Percentiles rank a stretch among this genome's conserved stretches.
Evolutionary conservation across 2,888 invertebrate species (phyloP).

Genomic region (Aphodius sticticus): DNA sequence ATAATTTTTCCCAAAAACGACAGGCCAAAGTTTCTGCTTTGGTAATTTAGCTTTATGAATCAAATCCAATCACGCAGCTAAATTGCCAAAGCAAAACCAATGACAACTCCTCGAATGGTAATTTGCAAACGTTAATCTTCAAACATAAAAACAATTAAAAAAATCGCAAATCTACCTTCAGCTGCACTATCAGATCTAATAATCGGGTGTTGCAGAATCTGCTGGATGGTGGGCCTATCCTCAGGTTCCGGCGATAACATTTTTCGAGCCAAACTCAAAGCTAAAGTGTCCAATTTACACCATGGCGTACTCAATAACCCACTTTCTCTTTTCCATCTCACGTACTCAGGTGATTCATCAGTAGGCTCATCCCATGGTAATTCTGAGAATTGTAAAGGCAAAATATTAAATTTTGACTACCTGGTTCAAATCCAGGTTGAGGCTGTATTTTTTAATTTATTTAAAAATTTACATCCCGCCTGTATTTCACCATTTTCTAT

Average conservation of each 20-base stretch:
- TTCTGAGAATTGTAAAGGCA: slow-evolving; percentile 67
- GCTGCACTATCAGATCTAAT: slow-evolving; percentile 61
- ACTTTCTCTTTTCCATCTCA: slow-evolving; percentile 74
- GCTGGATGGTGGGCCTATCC: slow-evolving; percentile 70
- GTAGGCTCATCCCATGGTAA: slow-evolving; percentile 94
- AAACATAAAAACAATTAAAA: neutral
- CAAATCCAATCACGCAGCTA: slow-evolving; percentile 81
- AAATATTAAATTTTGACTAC: slow-evolving; percentile 22
- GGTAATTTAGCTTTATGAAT: slow-evolving; percentile 96
- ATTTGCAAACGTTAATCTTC: neutral
- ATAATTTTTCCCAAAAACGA: neutral
- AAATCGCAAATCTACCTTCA: slow-evolving; percentile 57
- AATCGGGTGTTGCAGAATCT: slow-evolving; percentile 83
- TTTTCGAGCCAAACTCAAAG: slow-evolving; percentile 78
- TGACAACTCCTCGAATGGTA: slow-evolving; percentile 46
- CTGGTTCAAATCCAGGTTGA: too few relatives aligned
- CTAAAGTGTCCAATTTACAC: slow-evolving; percentile 80
- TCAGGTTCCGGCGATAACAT: slow-evolving; percentile 75
- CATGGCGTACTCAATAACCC: slow-evolving; percentile 77
- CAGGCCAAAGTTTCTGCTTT: slow-evolving; percentile 73
- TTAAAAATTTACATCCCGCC: too few relatives aligned
- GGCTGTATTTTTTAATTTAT: too few relatives aligned
- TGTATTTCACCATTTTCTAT: too few relatives aligned
- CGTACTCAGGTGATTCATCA: slow-evolving; percentile 73
- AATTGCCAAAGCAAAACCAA: slow-evolving; percentile 85